Base-by-base conservation (phyloP, 2,113 vertebrate species). In the Meles meles region DNA sequence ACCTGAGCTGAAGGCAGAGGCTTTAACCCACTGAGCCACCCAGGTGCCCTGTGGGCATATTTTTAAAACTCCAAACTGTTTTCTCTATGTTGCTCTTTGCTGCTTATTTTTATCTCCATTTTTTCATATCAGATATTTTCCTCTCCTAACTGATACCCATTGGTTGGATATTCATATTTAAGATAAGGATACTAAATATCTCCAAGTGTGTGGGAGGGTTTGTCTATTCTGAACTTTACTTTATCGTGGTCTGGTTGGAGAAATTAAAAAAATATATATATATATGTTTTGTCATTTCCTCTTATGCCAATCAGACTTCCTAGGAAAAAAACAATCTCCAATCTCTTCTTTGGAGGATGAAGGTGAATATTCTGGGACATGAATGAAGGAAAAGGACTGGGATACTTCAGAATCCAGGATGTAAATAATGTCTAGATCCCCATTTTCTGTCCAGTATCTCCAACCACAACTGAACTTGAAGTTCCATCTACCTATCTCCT, bases 231-330 rank as follows among this genome's bases (percentile, higher is more conserved):
- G 42, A 94, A 27, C 13, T 94, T 44, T 80, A 86, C 69, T 74
- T 96, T 87, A 76, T n/a, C 65, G 21, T 65, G 42, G n/a, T 80
- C 74, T 97, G 52, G n/a, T 34, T 85, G 31, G 25, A 52, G 44
- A 81, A 47, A 86, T 34, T 61, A 57, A 47, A 96, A n/a, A 93
- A 7, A 59, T 23, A 61, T 25, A 25, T 59, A 57, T 21, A 57
- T 23, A 71, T 82, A 83, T 83, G 39, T 93, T 87, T 89, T 90
- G 65, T 12, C 69, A 81, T 76, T 90, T 96, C 44, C 65, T 92
- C 37, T 90, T 82, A 74, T 7, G 20, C 21, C 42, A 87, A 65
- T 82, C n/a, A 55, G 29, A 65, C 61, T 93, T 25, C 34, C 55
- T 20, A 80, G 20, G 59, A 3, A 10, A 27, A 65, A 74, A 63